Base-by-base conservation (phyloP, 1,140 invertebrate species). In the Anastrepha obliqua region DNA sequence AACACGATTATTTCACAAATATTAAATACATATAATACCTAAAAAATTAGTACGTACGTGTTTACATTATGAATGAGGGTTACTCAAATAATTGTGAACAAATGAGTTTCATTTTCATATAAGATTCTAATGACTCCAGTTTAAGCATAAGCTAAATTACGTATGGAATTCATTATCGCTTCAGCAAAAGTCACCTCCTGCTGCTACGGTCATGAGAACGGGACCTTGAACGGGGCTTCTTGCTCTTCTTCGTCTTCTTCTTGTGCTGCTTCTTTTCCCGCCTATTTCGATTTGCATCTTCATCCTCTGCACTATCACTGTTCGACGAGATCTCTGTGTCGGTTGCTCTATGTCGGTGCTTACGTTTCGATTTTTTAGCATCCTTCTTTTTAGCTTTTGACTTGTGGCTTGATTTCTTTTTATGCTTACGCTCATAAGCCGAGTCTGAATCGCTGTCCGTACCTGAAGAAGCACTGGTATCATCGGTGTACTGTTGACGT, bases 161-260 rank as follows among this genome's bases (percentile, higher is more conserved):
- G 15, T 65, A 20, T 65, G 4, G 47, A 85, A 85, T 85, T 58
- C n/a, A 59, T 29, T 29, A 59, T 58, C 64, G 15, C 1, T 29
- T 11, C 55, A 11, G n/a, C 74, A 47, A 51, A 15, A 74, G 29
- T 86, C 89, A 90, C 86, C 89, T 89, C 81, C 90, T 90, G 11
- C 88, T 89, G 51, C 74, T 87, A 17, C 74, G 74, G 9, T 81
- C 74, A 81, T 81, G 74, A 20, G 89, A 87, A 8, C 91, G 89
- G 2, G 91, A 93, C 88, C 92, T 89, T 15, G 91, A 91, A 17
- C 92, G 90, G 51, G 89, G 90, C 65, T 92, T 90, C 74, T 93
- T 93, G 86, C 90, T 93, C 51, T 92, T 92, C 64, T 93, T 93
- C 6, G 90, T 91, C 85, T 92, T 93, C 87, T 92, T 93, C 89